Base-by-base conservation (phyloP, 2,113 vertebrate genomes). In the Scolopax mira region DNA sequence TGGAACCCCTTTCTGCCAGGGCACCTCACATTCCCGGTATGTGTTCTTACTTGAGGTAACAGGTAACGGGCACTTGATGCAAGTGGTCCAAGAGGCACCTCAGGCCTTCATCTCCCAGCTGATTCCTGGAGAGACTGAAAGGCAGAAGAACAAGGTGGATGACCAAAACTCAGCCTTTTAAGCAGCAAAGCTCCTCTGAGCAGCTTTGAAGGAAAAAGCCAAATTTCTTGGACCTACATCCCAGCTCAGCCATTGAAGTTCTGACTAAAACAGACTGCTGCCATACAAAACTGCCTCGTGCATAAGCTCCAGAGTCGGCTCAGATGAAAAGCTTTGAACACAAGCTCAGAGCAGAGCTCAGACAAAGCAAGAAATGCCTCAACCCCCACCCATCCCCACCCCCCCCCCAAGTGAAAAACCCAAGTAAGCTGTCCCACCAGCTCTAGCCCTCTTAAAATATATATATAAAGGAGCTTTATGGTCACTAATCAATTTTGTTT, bases 81-180 rank as follows among this genome's bases (percentile, higher is more conserved):
- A 98, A 69, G 42, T 46, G 86, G 33, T 86, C 67, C 87, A 98
- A 72, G 55, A 98, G 93, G 55, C 72, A 52, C 44, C n/a, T 81
- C 79, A 98, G 58, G 14, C 97, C 98, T 10, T 90, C 92, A 41
- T 98, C 95, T 30, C 94, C 97, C 66, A 98, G 79, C 64, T 90
- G 81, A 60, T 98, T 98, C 78, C 57, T 95, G 14, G 97, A 97
- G 44, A 98, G 97, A 46, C 98, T 98, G 91, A n/a, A 91, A 93
- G 37, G 61, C n/a, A 85, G 62, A 88, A 66, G 21, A 77, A 94
- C 21, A 37, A 37, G 10, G 44, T 55, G 35, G 6, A 6, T 31
- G 57, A 31, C 6, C 28, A 39, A 55, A 78, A n/a, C 12, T 37
- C 80, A 82, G 61, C 62, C 6, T 49, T 89, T 79, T 70, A 33